These are phyloP conservation scores for Pangasianodon hypophthalmus DNA, from an alignment of 2,113 vertebrate genomes.

Conservation along the genomic window DNA sequence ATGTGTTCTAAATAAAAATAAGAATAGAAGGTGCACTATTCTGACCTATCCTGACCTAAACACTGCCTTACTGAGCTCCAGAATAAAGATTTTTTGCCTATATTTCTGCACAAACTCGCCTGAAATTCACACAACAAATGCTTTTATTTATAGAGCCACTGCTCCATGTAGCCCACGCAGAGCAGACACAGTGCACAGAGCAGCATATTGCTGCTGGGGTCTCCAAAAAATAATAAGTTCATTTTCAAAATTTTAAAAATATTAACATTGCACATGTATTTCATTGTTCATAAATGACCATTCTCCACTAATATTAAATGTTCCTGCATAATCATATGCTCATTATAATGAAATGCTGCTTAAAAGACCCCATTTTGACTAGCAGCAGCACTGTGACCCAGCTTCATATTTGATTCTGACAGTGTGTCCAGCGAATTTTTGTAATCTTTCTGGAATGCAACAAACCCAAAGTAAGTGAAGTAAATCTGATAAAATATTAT, in stretches of 20 bases:
- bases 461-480: neutral
- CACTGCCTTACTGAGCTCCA: neutral
- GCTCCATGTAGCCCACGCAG: neutral
- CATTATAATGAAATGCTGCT: neutral
- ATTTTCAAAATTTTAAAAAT: neutral
- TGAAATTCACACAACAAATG: neutral
- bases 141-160: neutral
- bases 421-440: neutral
- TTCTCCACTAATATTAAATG: neutral
- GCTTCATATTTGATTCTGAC: neutral
- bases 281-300: neutral
- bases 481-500: neutral
- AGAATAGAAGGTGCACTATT: neutral
- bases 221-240: neutral
- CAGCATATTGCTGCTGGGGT: neutral
- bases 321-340: neutral
- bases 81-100: neutral
- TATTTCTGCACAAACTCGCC: neutral
- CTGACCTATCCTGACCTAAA: neutral
- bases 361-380: neutral
- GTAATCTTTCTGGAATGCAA: neutral
- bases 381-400: neutral
- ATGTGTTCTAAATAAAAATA: neutral
- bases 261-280: neutral
- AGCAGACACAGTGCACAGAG: neutral